Conservation (phyloP, 1,140 invertebrate genomes). For the Drosophila pallidifrons region DNA sequence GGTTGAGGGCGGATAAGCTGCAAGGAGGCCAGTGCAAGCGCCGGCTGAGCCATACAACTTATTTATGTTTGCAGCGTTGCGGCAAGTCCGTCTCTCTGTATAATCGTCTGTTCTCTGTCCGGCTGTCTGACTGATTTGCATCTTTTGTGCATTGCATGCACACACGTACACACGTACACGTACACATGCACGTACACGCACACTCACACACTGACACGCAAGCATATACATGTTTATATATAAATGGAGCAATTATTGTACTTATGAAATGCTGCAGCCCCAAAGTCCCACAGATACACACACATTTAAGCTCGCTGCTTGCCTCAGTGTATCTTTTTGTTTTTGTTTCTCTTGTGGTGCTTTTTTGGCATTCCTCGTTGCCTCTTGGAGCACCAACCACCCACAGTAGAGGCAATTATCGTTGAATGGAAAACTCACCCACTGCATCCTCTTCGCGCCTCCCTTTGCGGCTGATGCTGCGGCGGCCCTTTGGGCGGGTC, state of each 20-base stretch:
- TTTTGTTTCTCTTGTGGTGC: slow-evolving; percentile 32
- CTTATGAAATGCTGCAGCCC: slow-evolving; percentile 69
- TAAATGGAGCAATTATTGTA: slow-evolving; percentile 70
- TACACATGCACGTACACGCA: not conserved
- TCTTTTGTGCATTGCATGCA: slow-evolving; percentile 62
- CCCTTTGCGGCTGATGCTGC: slow-evolving; percentile 61
- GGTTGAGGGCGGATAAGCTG: slow-evolving; percentile 17
- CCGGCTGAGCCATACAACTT: slow-evolving; percentile 64
- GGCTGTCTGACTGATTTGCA: slow-evolving; percentile 75
- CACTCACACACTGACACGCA: slow-evolving; percentile 1
- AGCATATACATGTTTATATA: slow-evolving; percentile 1
- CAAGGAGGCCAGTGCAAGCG: slow-evolving; percentile 32
- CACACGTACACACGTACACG: slow-evolving; percentile 9
- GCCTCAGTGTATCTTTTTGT: slow-evolving; percentile 37
- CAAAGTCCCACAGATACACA: slow-evolving; percentile 42
- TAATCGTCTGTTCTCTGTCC: slow-evolving; percentile 50
- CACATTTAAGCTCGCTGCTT: slow-evolving; percentile 22
- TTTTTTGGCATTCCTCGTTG: slow-evolving; percentile 50
- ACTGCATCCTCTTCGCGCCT: slow-evolving; percentile 1
- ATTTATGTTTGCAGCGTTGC: slow-evolving; percentile 69
- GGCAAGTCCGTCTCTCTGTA: slow-evolving; percentile 35
- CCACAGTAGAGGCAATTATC: slow-evolving; percentile 71
- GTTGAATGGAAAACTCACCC: slow-evolving; percentile 37
- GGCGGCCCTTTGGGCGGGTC: slow-evolving; percentile 62
- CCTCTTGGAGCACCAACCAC: slow-evolving; percentile 24